Percentiles rank a stretch among this genome's conserved stretches.
These are phyloP conservation scores for Hemibagrus guttatus DNA, from an alignment of 2,797 vertebrate genomes.

Conservation along the genomic window DNA sequence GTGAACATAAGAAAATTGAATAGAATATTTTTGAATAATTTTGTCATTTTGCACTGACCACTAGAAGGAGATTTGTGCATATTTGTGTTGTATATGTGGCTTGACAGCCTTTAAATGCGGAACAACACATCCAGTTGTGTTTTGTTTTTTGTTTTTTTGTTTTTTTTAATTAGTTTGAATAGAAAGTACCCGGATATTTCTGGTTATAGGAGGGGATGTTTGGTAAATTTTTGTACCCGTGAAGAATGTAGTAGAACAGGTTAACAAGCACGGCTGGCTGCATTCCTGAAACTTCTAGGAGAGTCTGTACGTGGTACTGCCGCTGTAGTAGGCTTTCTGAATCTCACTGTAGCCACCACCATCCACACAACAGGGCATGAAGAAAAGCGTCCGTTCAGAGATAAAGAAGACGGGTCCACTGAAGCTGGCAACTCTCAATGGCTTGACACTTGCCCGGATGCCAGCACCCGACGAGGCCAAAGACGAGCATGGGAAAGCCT, in stretches of 20 bases:
- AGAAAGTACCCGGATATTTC: conserved; percentile 16
- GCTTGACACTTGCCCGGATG: conserved; percentile 84
- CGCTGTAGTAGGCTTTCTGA: neutral
- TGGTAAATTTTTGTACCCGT: neutral
- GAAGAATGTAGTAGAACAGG: conserved; percentile 45
- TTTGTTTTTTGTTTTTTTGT: neutral
- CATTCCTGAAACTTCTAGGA: conserved; percentile 24
- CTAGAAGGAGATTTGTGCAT: neutral
- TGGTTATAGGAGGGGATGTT: neutral
- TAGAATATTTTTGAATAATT: too few species aligned
- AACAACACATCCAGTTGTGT: neutral
- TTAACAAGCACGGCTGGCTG: neutral
- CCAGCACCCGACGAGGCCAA: conserved; percentile 82
- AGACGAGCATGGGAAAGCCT: conserved; percentile 84
- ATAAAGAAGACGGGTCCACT: conserved; percentile 90
- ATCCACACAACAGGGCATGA: conserved; percentile 83
- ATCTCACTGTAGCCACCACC: conserved; percentile 28
- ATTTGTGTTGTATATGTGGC: neutral
- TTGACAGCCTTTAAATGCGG: too few species aligned
- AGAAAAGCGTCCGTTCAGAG: conserved; percentile 84
- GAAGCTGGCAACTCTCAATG: conserved; percentile 90
- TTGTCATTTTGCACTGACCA: neutral
- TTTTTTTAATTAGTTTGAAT: neutral
- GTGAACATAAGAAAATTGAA: neutral
- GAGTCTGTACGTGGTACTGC: conserved; percentile 24